phyloP scores from a whole-genome alignment of 2,113 vertebrate genomes.

The Sylvilagus bachmani region DNA sequence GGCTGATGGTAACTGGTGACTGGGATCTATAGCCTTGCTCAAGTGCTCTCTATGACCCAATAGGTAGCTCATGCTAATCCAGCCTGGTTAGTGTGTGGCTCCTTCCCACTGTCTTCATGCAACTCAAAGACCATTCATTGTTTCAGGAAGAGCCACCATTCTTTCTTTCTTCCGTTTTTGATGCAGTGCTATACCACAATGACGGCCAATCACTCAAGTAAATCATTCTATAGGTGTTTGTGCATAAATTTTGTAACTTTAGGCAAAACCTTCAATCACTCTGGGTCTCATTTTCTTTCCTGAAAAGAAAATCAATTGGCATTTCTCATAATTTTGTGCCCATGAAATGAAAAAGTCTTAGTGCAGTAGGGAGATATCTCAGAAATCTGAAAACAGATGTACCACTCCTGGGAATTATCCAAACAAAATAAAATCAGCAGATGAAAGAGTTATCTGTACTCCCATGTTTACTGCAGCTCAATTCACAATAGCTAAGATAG shows the following conservation, averaged over 20 bases:
- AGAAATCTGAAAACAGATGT: too few relatives aligned
- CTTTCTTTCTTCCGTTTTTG: not conserved
- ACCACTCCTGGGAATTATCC: too few relatives aligned
- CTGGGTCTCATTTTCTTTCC: conserved; percentile 47
- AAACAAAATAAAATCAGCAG: too few relatives aligned
- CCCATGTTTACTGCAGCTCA: too few relatives aligned
- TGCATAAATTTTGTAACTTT: not conserved
- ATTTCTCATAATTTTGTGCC: conserved; percentile 11
- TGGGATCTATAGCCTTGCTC: not conserved
- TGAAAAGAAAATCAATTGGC: not conserved
- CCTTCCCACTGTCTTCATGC: not conserved
- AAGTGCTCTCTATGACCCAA: fast-evolving
- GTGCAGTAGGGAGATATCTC: not conserved
- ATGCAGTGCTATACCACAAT: not conserved
- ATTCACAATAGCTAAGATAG: too few relatives aligned
- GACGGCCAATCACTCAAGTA: not conserved
- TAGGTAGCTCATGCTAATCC: not conserved
- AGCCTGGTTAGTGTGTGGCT: not conserved
- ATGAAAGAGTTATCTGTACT: too few relatives aligned
- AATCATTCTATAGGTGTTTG: not conserved
- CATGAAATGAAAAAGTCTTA: not conserved
- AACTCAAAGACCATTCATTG: not conserved
- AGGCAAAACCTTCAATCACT: not conserved
- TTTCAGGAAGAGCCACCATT: not conserved
- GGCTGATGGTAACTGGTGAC: not conserved